Evolutionary conservation across 1,140 invertebrate genomes (phyloP), one percentile per base, ranked within the genome.

Genomic region (Drosophila erecta): DNA sequence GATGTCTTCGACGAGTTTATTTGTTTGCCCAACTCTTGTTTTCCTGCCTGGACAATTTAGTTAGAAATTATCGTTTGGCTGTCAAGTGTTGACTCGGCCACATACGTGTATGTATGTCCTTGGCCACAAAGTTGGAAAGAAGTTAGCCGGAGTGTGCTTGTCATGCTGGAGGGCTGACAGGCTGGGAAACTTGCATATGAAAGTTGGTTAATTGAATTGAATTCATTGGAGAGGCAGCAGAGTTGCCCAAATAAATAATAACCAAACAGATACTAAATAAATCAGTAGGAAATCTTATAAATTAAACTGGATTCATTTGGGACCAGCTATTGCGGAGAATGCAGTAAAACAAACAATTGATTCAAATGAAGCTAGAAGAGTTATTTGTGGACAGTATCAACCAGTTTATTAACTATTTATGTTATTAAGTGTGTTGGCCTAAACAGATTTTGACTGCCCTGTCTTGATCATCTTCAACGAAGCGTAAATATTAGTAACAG

Each of bases 21-120:
- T 81, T 85, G 64, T 74, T 81, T 81, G 75, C 54, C 54, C 75
- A 71, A 57, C 71, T 73, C 61, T 75, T 70, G 81, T 74, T 86
- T 86, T 71, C 76, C 43, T 60, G 70, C 49, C 41, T 37, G 81
- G 78, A 81, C 81, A 83, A 86, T 87, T 86, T 86, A 79, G 79
- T 86, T 81, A 81, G 86, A 87, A 86, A 86, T 87, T 83, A 86
- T 86, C 64, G 83, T 78, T 59, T 15, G 74, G 65, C 85, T 76
- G 83, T 79, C 80, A 51, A 81, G 81, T 61, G 59, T 74, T 41
- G 44, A 58, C 69, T 64, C 50, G 59, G 40, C 17, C 46, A 38
- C 33, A 72, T 30, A 66, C 8, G 30, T 30, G 8, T 30, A 10
- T 7, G 6, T 35, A 15, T 38, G 61, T 37, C 20, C n/a, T 20